phyloP scores from a whole-genome alignment of 37 sponge, comb jelly and placozoan genomes.

The Corticium candelabrum region DNA sequence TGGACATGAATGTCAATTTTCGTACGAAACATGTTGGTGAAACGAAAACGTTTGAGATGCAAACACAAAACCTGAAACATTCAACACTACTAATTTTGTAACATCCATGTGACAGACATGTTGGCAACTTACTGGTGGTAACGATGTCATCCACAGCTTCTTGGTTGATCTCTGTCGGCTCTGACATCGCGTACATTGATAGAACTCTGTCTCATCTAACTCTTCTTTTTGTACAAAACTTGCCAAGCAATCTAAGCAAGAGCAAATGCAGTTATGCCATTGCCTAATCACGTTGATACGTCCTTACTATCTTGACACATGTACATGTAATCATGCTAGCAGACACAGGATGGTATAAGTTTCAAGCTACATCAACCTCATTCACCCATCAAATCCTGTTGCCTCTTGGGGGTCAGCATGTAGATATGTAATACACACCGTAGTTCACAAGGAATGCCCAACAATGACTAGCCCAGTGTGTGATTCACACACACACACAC shows the following conservation, averaged over 20 bases:
- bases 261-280: not conserved
- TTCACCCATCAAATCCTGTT: no score
- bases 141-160: constrained; percentile 16
- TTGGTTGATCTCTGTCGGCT: constrained; percentile 52
- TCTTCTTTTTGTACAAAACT: constrained; percentile 40
- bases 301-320: no score
- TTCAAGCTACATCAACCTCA: no score
- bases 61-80: constrained; percentile 14
- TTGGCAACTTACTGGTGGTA: constrained; percentile 23
- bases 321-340: no score
- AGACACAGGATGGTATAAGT: no score
- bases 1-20: constrained; percentile 30
- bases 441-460: no score
- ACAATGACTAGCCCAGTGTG: no score
- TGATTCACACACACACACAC: no score
- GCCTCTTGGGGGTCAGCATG: no score
- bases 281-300: not conserved
- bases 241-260: constrained; percentile 43
- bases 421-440: no score
- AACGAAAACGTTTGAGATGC: constrained; percentile 38
- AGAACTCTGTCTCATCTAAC: constrained; percentile 47
- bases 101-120: no score
- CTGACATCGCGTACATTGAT: constrained; percentile 42
- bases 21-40: constrained; percentile 25
- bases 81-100: no score